Conservation (phyloP, 2,797 vertebrate species). For the Zenarchopterus dispar region DNA sequence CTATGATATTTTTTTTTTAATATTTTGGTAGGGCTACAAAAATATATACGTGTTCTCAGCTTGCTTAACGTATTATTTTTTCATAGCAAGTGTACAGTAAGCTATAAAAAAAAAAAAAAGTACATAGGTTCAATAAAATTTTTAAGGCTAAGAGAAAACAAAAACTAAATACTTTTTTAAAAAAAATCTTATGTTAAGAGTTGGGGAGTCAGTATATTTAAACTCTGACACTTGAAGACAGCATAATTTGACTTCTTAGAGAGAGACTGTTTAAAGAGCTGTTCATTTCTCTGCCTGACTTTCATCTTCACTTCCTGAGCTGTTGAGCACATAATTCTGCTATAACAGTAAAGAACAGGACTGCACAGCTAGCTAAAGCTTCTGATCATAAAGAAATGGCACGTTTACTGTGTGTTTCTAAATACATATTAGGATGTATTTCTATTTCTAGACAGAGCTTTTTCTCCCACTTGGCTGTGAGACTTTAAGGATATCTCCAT, state of each 20-base stretch:
- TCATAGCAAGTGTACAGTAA: no score
- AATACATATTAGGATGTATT: constrained; percentile 12
- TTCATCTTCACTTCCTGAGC: constrained; percentile 28
- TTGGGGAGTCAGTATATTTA: constrained; percentile 21
- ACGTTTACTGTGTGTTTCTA: not conserved
- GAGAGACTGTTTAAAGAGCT: constrained; percentile 6
- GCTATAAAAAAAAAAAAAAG: no score
- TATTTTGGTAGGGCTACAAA: no score
- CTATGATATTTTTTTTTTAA: no score
- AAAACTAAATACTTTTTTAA: no score
- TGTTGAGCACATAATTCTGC: constrained; percentile 24
- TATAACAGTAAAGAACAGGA: constrained; percentile 1
- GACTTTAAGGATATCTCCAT: constrained; percentile 1
- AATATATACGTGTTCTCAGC: no score
- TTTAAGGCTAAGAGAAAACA: no score
- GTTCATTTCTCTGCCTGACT: constrained; percentile 19
- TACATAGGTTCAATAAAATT: no score
- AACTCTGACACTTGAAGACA: not conserved
- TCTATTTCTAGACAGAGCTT: constrained; percentile 1
- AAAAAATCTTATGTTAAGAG: not conserved
- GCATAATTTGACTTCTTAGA: constrained; percentile 31
- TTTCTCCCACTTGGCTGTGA: not conserved
- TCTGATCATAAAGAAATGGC: not conserved
- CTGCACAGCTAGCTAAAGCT: constrained; percentile 1
- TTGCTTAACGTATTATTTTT: no score